A percentile compares a stretch with the other conserved stretches of the same genome.
Evolutionary conservation across 2,113 vertebrate species (phyloP).

Genomic region (Chaetodon auriga): DNA sequence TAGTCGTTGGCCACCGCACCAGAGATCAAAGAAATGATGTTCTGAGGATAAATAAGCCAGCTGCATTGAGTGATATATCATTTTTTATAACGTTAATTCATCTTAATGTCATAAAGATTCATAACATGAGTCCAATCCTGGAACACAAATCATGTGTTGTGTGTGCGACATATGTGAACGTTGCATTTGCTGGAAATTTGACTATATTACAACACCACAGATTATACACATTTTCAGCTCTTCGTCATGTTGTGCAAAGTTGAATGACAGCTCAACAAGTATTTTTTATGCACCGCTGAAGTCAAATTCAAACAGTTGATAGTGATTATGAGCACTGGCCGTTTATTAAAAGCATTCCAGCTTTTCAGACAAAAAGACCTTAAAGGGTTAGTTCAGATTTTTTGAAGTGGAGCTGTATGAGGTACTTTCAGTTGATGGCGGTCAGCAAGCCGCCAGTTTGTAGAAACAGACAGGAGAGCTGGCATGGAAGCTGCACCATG

Average conservation of each 20-base stretch:
- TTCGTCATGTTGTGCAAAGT: conserved; percentile 9
- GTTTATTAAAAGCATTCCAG: background rate
- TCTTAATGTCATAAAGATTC: conserved; percentile 54
- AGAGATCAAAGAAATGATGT: conserved; percentile 50
- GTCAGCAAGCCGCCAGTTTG: too few relatives aligned
- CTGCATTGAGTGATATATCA: conserved; percentile 29
- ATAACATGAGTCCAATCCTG: conserved; percentile 13
- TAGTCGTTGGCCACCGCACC: conserved; percentile 36
- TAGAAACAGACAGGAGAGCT: too few relatives aligned
- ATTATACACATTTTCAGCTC: conserved; percentile 4
- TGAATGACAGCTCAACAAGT: background rate
- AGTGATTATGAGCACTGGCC: background rate
- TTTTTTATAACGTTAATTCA: conserved; percentile 38
- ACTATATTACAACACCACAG: conserved; percentile 25
- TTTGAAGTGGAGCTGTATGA: too few relatives aligned
- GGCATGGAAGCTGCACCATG: too few relatives aligned
- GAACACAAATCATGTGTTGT: conserved; percentile 39
- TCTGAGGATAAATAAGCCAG: conserved; percentile 47
- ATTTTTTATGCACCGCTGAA: too few relatives aligned
- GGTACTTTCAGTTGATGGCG: too few relatives aligned
- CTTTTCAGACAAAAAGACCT: background rate
- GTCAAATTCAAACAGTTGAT: background rate
- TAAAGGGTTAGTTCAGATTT: too few relatives aligned
- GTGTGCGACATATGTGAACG: conserved; percentile 16
- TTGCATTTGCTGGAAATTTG: background rate